A percentile compares a stretch with the other conserved stretches of the same genome.
Conservation (phyloP, 2,888 invertebrate genomes). For the Junonia oenone region DNA sequence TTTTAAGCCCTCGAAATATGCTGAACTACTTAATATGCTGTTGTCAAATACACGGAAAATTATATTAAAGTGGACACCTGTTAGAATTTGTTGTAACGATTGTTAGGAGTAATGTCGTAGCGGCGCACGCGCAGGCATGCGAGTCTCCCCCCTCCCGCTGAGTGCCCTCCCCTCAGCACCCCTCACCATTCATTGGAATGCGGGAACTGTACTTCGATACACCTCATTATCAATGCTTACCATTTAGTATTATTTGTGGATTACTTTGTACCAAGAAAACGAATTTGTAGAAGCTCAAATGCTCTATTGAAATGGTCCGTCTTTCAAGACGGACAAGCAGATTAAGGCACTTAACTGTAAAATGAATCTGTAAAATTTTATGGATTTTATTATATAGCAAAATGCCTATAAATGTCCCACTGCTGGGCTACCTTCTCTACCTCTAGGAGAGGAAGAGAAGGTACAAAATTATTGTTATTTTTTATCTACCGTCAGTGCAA, state of each 20-base stretch:
- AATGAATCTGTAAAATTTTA: no score
- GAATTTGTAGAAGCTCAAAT: constrained; percentile 2
- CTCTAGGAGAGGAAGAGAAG: no score
- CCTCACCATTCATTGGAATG: constrained; percentile 67
- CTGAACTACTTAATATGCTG: constrained; percentile 33
- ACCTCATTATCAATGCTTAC: constrained; percentile 58
- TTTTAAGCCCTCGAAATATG: no score
- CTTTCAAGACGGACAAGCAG: no score
- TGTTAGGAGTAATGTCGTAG: constrained; percentile 48
- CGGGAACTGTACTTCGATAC: constrained; percentile 58
- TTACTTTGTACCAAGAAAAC: constrained; percentile 18
- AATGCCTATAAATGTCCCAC: no score
- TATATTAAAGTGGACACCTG: constrained; percentile 57
- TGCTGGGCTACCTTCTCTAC: no score
- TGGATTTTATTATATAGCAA: no score
- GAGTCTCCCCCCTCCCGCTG: constrained; percentile 35
- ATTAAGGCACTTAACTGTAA: no score
- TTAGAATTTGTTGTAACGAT: constrained; percentile 57
- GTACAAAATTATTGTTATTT: no score
- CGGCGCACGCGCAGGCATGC: constrained; percentile 68
- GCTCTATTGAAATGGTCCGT: not conserved
- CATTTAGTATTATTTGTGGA: constrained; percentile 48
- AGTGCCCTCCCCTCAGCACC: constrained; percentile 32
- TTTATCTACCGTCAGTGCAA: no score
- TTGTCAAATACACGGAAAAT: constrained; percentile 45